phyloP scores from a whole-genome alignment of 2,113 vertebrate species.

The Brevimyrus niger region DNA sequence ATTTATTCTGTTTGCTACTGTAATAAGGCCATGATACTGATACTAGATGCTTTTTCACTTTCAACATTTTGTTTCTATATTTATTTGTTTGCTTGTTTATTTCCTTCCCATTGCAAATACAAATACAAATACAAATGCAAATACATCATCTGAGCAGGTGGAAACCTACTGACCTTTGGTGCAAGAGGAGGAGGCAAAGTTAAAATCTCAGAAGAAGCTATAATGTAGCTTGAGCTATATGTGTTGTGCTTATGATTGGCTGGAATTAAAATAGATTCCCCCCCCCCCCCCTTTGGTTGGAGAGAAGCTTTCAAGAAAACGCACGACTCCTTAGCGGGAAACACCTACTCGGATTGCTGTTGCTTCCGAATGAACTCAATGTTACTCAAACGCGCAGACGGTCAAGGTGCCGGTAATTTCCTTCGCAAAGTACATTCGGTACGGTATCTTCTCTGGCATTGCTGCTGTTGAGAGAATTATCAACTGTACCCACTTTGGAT shows the following conservation, averaged over 20 bases:
- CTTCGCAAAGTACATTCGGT: not conserved
- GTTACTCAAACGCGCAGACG: not conserved
- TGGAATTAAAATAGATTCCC: constrained; percentile 63
- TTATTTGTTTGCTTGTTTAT: not conserved
- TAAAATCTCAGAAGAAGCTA: not conserved
- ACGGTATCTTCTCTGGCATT: not conserved
- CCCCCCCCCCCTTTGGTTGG: constrained; percentile 39
- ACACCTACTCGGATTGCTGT: not conserved
- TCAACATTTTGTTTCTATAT: not conserved
- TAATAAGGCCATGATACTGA: not conserved
- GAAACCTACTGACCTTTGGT: not conserved
- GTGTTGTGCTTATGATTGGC: constrained; percentile 53
- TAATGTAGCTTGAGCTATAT: constrained; percentile 35
- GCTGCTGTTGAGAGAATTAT: not conserved
- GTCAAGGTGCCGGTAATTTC: not conserved
- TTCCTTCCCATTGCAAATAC: not conserved
- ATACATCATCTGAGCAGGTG: not conserved
- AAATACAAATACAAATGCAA: too few relatives aligned
- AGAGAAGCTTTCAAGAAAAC: constrained; percentile 27
- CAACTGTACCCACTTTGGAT: not conserved
- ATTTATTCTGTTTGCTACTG: not conserved
- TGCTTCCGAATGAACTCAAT: not conserved
- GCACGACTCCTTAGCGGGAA: not conserved
- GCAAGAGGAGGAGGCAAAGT: not conserved
- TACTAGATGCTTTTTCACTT: not conserved